These are phyloP conservation scores for Hemicrepidius hirtus DNA, from an alignment of 2,888 invertebrate species.

Conservation along the genomic window DNA sequence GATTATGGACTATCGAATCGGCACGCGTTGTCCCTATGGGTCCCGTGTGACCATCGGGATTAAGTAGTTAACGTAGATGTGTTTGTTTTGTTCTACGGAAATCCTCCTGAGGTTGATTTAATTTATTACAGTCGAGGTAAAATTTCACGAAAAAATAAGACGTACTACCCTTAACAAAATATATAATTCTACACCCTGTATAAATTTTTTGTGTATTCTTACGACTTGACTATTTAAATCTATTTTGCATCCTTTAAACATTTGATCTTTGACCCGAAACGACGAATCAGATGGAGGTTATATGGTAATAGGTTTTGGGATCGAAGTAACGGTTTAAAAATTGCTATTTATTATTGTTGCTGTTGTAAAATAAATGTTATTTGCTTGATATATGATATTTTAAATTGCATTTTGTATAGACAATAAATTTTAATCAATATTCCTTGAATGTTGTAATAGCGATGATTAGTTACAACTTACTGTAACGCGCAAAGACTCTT, in stretches of 20 bases:
- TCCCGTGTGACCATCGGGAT: constrained; percentile 48
- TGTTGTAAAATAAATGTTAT: not conserved
- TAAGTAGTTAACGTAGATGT: constrained; percentile 18
- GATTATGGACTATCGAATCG: constrained; percentile 53
- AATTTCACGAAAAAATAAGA: no score
- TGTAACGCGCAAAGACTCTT: no score
- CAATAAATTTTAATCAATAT: constrained; percentile 3
- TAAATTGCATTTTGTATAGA: constrained; percentile 1
- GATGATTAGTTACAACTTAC: no score
- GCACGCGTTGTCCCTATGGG: constrained; percentile 49
- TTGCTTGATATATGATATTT: constrained; percentile 4
- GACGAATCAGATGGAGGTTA: constrained; percentile 20
- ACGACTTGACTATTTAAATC: not conserved
- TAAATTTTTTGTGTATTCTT: not conserved
- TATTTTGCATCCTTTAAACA: not conserved
- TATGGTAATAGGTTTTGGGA: not conserved
- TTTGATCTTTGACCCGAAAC: constrained; percentile 16
- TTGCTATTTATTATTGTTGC: not conserved
- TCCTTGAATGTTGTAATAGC: not conserved
- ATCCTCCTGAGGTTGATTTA: not conserved
- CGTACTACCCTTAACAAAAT: no score
- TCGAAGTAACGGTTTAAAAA: constrained; percentile 16
- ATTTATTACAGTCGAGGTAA: not conserved
- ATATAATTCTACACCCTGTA: not conserved
- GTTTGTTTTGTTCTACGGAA: not conserved